These are phyloP conservation scores for Thymelicus sylvestris DNA, from an alignment of 2,888 invertebrate species.

Conservation along the genomic window DNA sequence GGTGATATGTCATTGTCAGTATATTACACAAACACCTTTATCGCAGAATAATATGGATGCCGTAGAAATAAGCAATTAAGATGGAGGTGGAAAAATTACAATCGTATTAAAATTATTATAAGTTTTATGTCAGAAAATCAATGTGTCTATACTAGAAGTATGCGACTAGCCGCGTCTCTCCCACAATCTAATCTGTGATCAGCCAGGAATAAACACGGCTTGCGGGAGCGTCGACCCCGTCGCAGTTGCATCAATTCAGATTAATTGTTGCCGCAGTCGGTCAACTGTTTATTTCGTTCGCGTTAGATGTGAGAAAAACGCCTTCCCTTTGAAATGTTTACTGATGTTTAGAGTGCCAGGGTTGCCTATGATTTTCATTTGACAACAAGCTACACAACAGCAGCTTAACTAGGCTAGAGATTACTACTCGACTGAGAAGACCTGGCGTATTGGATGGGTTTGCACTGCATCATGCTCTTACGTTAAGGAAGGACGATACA, in stretches of 20 bases:
- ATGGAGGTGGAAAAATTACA: neutral
- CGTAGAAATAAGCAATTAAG: neutral
- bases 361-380: neutral
- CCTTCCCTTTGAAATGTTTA: conserved; percentile 23
- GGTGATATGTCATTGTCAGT: too few relatives aligned
- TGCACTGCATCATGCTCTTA: too few relatives aligned
- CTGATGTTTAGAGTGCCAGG: conserved; percentile 1
- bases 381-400: neutral
- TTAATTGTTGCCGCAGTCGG: conserved; percentile 68
- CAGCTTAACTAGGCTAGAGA: too few relatives aligned
- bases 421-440: too few relatives aligned
- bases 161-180: conserved; percentile 4
- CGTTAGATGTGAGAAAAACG: conserved; percentile 35
- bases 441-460: too few relatives aligned
- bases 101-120: too few relatives aligned
- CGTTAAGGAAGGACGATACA: too few relatives aligned
- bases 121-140: too few relatives aligned
- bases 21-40: too few relatives aligned
- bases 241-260: conserved; percentile 71
- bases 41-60: too few relatives aligned
- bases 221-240: conserved; percentile 58
- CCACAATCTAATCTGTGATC: conserved; percentile 16
- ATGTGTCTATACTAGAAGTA: neutral
- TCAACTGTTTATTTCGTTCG: conserved; percentile 41
- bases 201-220: conserved; percentile 5